Evolutionary conservation across 2,797 vertebrate genomes (phyloP), one percentile per base, ranked within the genome.

Genomic region (Brotula barbata): DNA sequence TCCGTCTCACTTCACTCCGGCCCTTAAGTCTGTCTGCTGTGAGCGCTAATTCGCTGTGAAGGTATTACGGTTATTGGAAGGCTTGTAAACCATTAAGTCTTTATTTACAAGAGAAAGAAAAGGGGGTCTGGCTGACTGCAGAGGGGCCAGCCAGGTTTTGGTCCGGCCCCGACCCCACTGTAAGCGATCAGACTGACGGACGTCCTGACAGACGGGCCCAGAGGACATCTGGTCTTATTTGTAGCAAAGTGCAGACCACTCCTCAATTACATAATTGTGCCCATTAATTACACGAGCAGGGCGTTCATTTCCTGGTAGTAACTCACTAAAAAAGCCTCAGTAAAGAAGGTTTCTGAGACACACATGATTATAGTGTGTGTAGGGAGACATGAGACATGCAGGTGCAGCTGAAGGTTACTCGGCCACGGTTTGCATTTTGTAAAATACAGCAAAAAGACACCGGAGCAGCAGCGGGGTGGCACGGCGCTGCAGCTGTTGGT

Each of bases 21-120:
- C 61, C 72, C 48, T 64, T 61, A 62, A 22, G 68, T 84, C 85
- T 85, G 44, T 69, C 80, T 44, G 74, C 81, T 81, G 61, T 58
- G 71, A 13, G 57, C 78, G 70, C 85, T 90, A 90, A 91, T 90
- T 84, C 72, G 28, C 61, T 80, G 59, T 88, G 89, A 90, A 83
- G 83, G 84, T 87, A 91, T 92, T 89, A 92, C 37, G 86, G 83
- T 90, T 90, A 90, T 86, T 89, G 82, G 77, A 73, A 74, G 70
- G 79, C 87, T 88, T 87, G 89, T 90, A 91, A 91, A 90, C 88
- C 88, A 89, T 88, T 90, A 90, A 87, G 72, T 78, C 80, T 85
- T 87, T 88, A 88, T 92, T 91, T 90, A 90, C 89, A 87, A 83
- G 82, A 78, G 43, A 86, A 88, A 79, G 82, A 81, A 80, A 77